Conservation (phyloP, 2,113 vertebrate species). For the Mobula hypostoma region DNA sequence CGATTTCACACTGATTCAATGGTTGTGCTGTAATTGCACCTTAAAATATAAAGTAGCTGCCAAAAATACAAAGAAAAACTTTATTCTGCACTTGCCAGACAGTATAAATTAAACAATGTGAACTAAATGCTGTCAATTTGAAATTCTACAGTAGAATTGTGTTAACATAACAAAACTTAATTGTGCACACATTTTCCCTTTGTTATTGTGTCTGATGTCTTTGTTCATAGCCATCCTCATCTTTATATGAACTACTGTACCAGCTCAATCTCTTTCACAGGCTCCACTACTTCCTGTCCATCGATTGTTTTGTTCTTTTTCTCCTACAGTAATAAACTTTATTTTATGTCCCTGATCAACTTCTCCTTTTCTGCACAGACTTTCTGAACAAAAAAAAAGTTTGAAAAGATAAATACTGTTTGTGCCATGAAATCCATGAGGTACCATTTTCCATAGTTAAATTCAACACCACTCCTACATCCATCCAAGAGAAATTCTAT, state of each 20-base stretch:
- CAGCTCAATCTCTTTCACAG: neutral
- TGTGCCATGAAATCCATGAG: neutral
- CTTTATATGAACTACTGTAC: neutral
- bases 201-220: neutral
- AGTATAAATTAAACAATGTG: neutral
- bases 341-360: neutral
- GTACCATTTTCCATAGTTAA: neutral
- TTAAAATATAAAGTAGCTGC: neutral
- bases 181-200: neutral
- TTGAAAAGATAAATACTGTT: neutral
- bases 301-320: neutral
- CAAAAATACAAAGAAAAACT: neutral
- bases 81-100: neutral
- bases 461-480: neutral
- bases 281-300: neutral
- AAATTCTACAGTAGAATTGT: neutral
- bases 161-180: neutral
- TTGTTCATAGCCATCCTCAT: neutral
- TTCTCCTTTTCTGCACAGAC: neutral
- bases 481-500: neutral
- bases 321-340: neutral
- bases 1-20: neutral
- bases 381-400: neutral
- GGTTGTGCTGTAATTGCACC: neutral
- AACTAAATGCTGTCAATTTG: neutral